Conservation (phyloP, 2,888 invertebrate genomes). For the Clusia tigrina region DNA sequence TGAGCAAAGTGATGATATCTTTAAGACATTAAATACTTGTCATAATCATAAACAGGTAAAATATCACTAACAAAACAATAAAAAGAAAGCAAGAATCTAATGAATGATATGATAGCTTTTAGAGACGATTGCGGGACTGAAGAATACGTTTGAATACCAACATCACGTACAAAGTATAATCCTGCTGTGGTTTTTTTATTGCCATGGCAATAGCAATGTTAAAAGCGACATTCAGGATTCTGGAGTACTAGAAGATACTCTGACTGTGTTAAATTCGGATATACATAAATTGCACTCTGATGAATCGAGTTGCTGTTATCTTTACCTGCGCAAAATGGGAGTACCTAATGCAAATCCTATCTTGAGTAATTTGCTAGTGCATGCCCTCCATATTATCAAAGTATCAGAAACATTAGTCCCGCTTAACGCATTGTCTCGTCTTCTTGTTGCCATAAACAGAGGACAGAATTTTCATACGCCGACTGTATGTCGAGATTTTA, state of each 20-base stretch:
- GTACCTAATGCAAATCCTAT: conserved; percentile 53
- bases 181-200: conserved; percentile 45
- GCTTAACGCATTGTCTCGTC: conserved; percentile 62
- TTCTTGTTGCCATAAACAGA: conserved; percentile 62
- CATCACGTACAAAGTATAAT: conserved; percentile 46
- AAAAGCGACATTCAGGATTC: not conserved
- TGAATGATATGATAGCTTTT: conserved; percentile 33
- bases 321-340: conserved; percentile 66
- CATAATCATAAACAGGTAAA: not conserved
- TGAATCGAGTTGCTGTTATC: conserved; percentile 63
- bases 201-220: conserved; percentile 7
- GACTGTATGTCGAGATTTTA: conserved; percentile 58
- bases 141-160: conserved; percentile 26
- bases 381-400: conserved; percentile 49
- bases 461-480: conserved; percentile 62
- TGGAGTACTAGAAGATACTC: conserved; percentile 33
- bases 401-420: conserved; percentile 44
- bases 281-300: conserved; percentile 56
- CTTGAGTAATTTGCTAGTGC: conserved; percentile 58
- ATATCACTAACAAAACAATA: not conserved
- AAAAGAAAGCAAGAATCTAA: not conserved
- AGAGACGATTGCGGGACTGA: conserved; percentile 21
- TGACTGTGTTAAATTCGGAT: conserved; percentile 49
- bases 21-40: not conserved
- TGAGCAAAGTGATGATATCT: not conserved